Evolutionary conservation across 2,797 vertebrate species (phyloP).

Genomic region (Peromyscus attwateri): DNA sequence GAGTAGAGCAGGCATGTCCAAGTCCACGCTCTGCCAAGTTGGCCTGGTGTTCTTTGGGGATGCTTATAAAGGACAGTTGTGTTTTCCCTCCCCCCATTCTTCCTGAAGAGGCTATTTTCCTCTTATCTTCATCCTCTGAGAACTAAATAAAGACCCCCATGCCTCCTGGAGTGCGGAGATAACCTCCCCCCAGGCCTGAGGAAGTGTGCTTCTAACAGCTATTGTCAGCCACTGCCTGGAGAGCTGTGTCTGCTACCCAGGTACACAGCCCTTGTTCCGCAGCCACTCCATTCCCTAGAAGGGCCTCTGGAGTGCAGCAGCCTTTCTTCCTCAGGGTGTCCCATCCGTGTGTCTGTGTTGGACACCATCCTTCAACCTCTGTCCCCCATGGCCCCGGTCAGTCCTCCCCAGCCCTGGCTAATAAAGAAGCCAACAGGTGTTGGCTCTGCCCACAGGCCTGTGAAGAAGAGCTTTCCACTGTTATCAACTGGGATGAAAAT

Average conservation of each 20-base stretch:
- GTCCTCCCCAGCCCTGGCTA: not conserved
- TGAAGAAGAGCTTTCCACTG: not conserved
- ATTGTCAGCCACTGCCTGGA: slow-evolving; percentile 23
- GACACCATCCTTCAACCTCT: not conserved
- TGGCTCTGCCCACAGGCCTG: not conserved
- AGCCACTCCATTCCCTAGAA: not conserved
- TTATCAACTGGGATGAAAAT: not conserved
- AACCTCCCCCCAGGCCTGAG: slow-evolving; percentile 53
- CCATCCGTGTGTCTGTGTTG: not conserved
- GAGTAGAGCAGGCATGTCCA: slow-evolving; percentile 68
- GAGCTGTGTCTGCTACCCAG: not conserved
- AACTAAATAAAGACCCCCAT: slow-evolving; percentile 67
- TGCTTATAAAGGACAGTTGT: slow-evolving; percentile 70
- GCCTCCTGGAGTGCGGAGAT: slow-evolving; percentile 76
- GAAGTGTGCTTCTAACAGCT: slow-evolving; percentile 14
- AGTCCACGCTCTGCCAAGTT: slow-evolving; percentile 48
- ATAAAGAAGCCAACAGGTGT: not conserved
- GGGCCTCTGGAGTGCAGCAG: not conserved
- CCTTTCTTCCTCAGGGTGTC: not conserved
- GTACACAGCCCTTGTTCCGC: not conserved
- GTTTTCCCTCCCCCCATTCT: slow-evolving; percentile 58
- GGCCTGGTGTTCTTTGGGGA: slow-evolving; percentile 33
- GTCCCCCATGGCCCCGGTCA: not conserved
- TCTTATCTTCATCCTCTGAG: slow-evolving; percentile 80
- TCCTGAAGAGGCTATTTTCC: slow-evolving; percentile 80